Conservation (phyloP, 1,140 invertebrate species). For the Drosophila leontia region DNA sequence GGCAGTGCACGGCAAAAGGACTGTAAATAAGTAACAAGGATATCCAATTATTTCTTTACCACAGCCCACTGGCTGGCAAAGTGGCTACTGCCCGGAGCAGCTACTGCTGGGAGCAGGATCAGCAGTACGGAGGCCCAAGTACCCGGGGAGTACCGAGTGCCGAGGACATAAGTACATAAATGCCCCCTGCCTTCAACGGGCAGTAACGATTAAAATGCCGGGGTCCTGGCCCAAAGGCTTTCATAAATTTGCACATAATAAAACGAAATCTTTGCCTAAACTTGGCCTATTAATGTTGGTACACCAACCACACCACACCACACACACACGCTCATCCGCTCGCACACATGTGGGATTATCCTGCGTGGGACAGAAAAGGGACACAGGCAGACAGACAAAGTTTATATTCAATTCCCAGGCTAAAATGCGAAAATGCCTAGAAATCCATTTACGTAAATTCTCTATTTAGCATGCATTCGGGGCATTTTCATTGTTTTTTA, state of each 20-base stretch:
- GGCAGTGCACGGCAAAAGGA: constrained; percentile 42
- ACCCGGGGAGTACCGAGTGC: not conserved
- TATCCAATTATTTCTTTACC: constrained; percentile 78
- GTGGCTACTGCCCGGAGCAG: not conserved
- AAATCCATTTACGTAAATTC: constrained; percentile 83
- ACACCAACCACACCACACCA: constrained; percentile 24
- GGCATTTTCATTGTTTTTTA: constrained; percentile 83
- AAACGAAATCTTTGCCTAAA: constrained; percentile 79
- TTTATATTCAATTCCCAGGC: constrained; percentile 80
- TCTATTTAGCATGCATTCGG: constrained; percentile 82
- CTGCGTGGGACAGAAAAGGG: constrained; percentile 45
- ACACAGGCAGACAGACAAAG: constrained; percentile 40
- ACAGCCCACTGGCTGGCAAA: constrained; percentile 31
- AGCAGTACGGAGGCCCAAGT: not conserved
- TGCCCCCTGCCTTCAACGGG: constrained; percentile 16
- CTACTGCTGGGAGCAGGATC: not conserved
- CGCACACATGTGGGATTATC: constrained; percentile 19
- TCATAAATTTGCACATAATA: constrained; percentile 81
- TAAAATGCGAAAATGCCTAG: constrained; percentile 81
- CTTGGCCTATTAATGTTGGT: constrained; percentile 73
- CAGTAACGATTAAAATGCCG: constrained; percentile 67
- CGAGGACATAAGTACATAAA: constrained; percentile 43
- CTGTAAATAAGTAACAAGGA: constrained; percentile 78
- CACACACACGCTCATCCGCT: constrained; percentile 15
- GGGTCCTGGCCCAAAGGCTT: constrained; percentile 63